Base-by-base conservation (phyloP, 2,113 vertebrate species). In the Acrocephalus arundinaceus region DNA sequence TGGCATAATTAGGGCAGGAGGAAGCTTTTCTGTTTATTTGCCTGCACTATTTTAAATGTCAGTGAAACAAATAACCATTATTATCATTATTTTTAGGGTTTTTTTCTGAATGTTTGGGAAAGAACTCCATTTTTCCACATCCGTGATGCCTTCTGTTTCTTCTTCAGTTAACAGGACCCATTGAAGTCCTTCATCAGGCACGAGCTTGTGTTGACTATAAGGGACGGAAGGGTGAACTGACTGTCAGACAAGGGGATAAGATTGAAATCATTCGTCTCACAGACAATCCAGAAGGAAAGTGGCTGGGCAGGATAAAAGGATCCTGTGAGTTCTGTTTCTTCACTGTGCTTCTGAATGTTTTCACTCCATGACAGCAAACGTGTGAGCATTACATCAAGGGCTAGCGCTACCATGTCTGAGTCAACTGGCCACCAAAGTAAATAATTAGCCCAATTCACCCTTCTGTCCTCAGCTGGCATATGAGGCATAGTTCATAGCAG, bases 281-380 rank as follows among this genome's bases (percentile, higher is more conserved):
- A 18, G 98, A 99, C 83, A 99, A 99, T 78, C 99, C 99, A 5
- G 99, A 99, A 96, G 99, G 99, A 21, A 99, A 98, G 71, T 99
- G 99, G 99, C 76, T 99, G 90, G 99, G 98, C 80, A 98, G 98
- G 72, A 97, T 96, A 75, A 98, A 98, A 52, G 99, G 98, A 79
- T 96, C 96, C 67, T 99, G 99, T 99, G 94, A 96, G 99, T 98
- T 75, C 27, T 33, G 9, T 79, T 94, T 70, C 89, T 87, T 80
- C 43, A 49, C 33, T 11, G 10, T 49, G 21, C 15, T 92, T 51
- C 43, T 82, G 21, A 86, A 51, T n/a, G 15, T 82, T 83, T 90
- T 87, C 59, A n/a, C 25, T 78, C 15, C 19, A 14, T 39, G 39
- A 52, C 30, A 93, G 55, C 41, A 83, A 71, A 66, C 13, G 13